These are phyloP conservation scores for Drosophila ogumai DNA, from an alignment of 1,140 invertebrate species.

Conservation along the genomic window DNA sequence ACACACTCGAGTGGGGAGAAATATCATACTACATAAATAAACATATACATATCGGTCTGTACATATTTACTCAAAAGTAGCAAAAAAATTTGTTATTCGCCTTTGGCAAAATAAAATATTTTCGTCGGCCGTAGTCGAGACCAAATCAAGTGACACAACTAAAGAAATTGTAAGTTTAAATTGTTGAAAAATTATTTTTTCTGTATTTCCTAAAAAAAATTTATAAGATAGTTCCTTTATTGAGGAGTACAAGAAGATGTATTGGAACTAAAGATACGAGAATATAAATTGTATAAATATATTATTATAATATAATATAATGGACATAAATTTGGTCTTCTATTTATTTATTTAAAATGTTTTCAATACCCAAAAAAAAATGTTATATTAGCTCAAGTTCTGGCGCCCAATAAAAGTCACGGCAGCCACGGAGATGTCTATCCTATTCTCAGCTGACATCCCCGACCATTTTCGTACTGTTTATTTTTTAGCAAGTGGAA, in stretches of 20 bases:
- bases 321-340: too few relatives aligned
- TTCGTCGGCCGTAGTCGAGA: not conserved
- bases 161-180: too few relatives aligned
- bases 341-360: not conserved
- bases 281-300: too few relatives aligned
- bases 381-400: not conserved
- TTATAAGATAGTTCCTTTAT: not conserved
- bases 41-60: conserved; percentile 23
- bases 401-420: not conserved
- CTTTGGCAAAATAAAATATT: conserved; percentile 15
- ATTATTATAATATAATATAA: too few relatives aligned
- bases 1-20: conserved; percentile 16
- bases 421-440: conserved; percentile 24
- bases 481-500: conserved; percentile 48
- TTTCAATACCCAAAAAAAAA: not conserved
- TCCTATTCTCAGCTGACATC: conserved; percentile 23
- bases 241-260: too few relatives aligned
- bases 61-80: conserved; percentile 36
- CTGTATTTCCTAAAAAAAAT: not conserved
- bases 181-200: not conserved
- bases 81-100: conserved; percentile 23
- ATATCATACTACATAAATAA: conserved; percentile 24
- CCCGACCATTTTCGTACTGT: conserved; percentile 8
- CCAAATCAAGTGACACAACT: not conserved
- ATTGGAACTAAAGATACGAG: too few relatives aligned